Conservation (phyloP, 2,888 invertebrate species). For the Sericinus montela region DNA sequence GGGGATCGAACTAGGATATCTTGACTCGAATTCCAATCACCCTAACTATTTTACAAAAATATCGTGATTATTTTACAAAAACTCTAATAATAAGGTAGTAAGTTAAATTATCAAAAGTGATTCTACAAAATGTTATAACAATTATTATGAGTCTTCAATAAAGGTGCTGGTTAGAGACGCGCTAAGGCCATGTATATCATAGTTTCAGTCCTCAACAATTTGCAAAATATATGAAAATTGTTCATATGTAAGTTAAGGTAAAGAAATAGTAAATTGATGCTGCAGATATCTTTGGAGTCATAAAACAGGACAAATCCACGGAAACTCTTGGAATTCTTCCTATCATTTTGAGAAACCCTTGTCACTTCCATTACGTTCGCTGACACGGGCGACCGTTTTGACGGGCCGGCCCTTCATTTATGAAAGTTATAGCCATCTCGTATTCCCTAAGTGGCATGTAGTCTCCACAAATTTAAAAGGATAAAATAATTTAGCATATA, state of each 20-base stretch:
- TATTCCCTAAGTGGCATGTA: constrained; percentile 62
- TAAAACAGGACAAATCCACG: constrained; percentile 59
- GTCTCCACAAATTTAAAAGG: constrained; percentile 36
- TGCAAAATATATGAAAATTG: no score
- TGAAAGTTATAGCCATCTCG: constrained; percentile 63
- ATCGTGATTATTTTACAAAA: no score
- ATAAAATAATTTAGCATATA: constrained; percentile 14
- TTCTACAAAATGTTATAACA: no score
- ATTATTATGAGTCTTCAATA: no score
- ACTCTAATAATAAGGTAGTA: no score
- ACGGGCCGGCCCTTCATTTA: constrained; percentile 67
- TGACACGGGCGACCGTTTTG: constrained; percentile 52
- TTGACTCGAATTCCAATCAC: no score
- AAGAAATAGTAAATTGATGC: constrained; percentile 37
- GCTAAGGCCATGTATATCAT: no score
- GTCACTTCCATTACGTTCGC: constrained; percentile 71
- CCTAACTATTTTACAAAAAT: no score
- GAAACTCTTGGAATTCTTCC: constrained; percentile 63
- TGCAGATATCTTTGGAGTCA: constrained; percentile 58
- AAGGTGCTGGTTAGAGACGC: no score
- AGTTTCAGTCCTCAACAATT: no score
- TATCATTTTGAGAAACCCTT: constrained; percentile 72
- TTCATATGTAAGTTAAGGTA: constrained; percentile 17
- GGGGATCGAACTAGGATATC: no score
- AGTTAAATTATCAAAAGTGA: no score